These are phyloP conservation scores for Rhogogaster chlorosoma DNA, from an alignment of 2,888 invertebrate genomes.

Conservation along the genomic window DNA sequence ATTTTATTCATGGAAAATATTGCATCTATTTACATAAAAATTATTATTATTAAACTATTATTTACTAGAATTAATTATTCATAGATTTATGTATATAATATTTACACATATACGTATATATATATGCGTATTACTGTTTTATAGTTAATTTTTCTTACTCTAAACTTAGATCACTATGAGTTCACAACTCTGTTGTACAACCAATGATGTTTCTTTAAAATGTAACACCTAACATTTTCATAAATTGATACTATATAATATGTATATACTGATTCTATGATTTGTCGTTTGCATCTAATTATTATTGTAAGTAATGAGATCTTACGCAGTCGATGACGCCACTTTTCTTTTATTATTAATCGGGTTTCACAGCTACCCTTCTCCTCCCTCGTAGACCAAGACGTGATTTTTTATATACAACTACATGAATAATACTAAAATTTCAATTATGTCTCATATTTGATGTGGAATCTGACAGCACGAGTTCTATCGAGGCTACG, in stretches of 20 bases:
- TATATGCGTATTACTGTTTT: slow-evolving; percentile 61
- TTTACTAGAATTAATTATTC: slow-evolving; percentile 33
- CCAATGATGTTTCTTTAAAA: slow-evolving; percentile 50
- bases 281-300: slow-evolving; percentile 47
- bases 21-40: slow-evolving; percentile 66
- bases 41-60: slow-evolving; percentile 22
- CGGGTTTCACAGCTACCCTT: slow-evolving; percentile 14
- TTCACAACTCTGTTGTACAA: slow-evolving; percentile 51
- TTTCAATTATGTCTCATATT: neutral
- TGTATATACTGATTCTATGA: slow-evolving; percentile 26
- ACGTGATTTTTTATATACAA: slow-evolving; percentile 30
- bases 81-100: slow-evolving; percentile 26
- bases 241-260: slow-evolving; percentile 12
- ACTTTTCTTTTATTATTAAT: neutral
- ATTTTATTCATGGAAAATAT: slow-evolving; percentile 75
- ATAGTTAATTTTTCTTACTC: slow-evolving; percentile 21
- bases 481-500: slow-evolving; percentile 15
- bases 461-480: neutral
- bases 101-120: slow-evolving; percentile 49
- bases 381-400: neutral
- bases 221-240: slow-evolving; percentile 48
- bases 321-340: slow-evolving; percentile 38
- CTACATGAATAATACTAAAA: slow-evolving; percentile 17
- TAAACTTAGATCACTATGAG: slow-evolving; percentile 37
- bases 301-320: slow-evolving; percentile 48